Evolutionary conservation across 2,888 invertebrate species (phyloP).

Genomic region (Temnothorax rugatulus): DNA sequence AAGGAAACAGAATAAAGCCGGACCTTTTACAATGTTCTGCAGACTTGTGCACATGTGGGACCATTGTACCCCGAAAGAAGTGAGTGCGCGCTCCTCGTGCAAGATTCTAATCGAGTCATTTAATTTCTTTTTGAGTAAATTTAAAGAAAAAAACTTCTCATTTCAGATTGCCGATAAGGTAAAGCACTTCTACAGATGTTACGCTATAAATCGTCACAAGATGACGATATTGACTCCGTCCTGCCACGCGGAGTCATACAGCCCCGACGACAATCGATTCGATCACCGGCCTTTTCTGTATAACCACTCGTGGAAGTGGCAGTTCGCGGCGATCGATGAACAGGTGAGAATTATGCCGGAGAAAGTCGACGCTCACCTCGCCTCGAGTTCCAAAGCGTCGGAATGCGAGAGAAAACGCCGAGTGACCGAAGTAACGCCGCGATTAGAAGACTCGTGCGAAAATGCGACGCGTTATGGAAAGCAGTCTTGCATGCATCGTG

Average conservation of each 20-base stretch:
- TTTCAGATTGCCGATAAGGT: slow-evolving; percentile 95
- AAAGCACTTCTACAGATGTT: slow-evolving; percentile 96
- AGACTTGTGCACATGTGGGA: slow-evolving; percentile 95
- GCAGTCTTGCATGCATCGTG: slow-evolving; percentile 6
- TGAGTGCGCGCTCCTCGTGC: slow-evolving; percentile 79
- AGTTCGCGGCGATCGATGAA: slow-evolving; percentile 96
- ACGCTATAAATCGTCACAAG: slow-evolving; percentile 99
- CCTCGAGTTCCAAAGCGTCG: slow-evolving; percentile 17
- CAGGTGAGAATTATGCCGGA: slow-evolving; percentile 88
- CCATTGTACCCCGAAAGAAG: slow-evolving; percentile 92
- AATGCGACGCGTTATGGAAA: neutral
- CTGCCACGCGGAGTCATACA: slow-evolving; percentile 97
- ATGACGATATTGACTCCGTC: slow-evolving; percentile 99
- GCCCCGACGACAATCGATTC: slow-evolving; percentile 98
- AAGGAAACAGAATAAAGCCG: slow-evolving; percentile 93
- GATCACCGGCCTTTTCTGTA: slow-evolving; percentile 99
- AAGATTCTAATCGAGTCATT: neutral
- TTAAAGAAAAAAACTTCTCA: neutral
- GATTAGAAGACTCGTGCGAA: neutral
- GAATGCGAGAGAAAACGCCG: slow-evolving; percentile 15
- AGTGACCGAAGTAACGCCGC: neutral
- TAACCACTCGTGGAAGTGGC: slow-evolving; percentile 98
- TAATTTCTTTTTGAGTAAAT: neutral
- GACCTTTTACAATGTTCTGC: slow-evolving; percentile 99
- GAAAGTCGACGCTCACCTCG: slow-evolving; percentile 9